Base-by-base conservation (phyloP, 2,888 invertebrate species). In the Pollenia amentaria region DNA sequence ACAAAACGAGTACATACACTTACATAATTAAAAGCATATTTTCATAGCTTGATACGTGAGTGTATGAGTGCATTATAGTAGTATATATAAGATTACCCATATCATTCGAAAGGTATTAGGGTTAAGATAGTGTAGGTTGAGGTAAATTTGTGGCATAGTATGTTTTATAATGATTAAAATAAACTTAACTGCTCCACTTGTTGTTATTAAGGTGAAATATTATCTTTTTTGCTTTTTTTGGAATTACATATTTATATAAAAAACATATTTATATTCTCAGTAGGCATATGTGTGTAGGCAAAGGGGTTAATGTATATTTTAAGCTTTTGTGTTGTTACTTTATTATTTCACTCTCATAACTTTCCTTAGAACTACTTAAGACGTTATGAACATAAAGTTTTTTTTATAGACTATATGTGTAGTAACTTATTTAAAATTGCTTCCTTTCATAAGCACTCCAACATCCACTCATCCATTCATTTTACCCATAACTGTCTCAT, bases 361-460 rank as follows among this genome's bases (percentile, higher is more conserved):
- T 75, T 75, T 62, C 46, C 60, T 73, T 29, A 44, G 12, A 29
- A 62, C 38, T 75, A 75, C 62, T 48, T 75, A 65, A 48, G 46
- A 46, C 44, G 10, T 48, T 67, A 55, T 51, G 14, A 51, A 40
- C n/a, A 40, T 18, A 29, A 29, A 29, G 6, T 4, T 29, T 29
- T 29, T 29, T 29, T 29, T 3, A 3, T 3, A 2, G 21, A 2
- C 0, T 29, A 6, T 29, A 29, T 29, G 29, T 29, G 29, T 29
- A 29, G 0, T 29, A 29, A 29, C 29, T 6, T 29, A 0, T 29
- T 29, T 6, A 29, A 29, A 29, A 29, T 29, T 29, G 3, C 3
- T 42, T 42, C 16, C 18, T 57, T n/a, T 38, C 16, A 6, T 46
- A 14, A 6, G 11, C 29, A 21, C 12, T 12, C 16, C 18, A 40